These are phyloP conservation scores for Synodontis membranacea DNA, from an alignment of 2,113 vertebrate species.

Conservation along the genomic window DNA sequence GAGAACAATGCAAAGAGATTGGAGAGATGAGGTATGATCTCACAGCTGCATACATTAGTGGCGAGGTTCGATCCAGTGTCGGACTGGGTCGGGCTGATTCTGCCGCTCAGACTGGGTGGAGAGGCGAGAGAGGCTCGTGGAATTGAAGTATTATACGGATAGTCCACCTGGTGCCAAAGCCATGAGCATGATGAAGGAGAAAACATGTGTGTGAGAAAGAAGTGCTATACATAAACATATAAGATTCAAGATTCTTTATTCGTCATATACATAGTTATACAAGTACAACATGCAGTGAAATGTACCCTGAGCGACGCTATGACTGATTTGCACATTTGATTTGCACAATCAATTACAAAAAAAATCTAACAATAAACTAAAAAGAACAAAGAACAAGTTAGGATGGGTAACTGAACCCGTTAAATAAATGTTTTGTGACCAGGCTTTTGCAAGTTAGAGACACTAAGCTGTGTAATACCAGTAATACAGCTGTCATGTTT, in stretches of 20 bases:
- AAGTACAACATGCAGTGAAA: too few species aligned
- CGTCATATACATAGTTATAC: too few species aligned
- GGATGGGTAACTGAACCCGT: too few species aligned
- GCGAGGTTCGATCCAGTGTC: constrained; percentile 13
- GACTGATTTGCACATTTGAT: too few species aligned
- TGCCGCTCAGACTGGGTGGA: constrained; percentile 67
- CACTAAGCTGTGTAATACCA: neutral
- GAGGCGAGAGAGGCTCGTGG: constrained; percentile 80
- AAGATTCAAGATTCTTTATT: too few species aligned
- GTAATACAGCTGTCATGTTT: neutral
- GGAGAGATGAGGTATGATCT: neutral
- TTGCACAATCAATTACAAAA: too few species aligned
- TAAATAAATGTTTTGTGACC: neutral
- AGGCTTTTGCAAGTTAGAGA: neutral
- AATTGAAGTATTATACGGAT: constrained; percentile 76
- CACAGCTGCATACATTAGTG: constrained; percentile 33
- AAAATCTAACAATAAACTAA: too few species aligned
- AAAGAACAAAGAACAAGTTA: too few species aligned
- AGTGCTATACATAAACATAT: neutral
- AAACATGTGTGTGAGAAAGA: neutral
- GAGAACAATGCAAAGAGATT: neutral
- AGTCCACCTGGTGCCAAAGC: constrained; percentile 53
- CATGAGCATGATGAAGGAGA: constrained; percentile 7
- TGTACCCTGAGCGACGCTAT: too few species aligned
- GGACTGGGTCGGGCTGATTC: constrained; percentile 65